Percentiles rank a stretch among this genome's conserved stretches.
Conservation (phyloP, 2,888 invertebrate species). For the Lepeophtheirus nordmannii region DNA sequence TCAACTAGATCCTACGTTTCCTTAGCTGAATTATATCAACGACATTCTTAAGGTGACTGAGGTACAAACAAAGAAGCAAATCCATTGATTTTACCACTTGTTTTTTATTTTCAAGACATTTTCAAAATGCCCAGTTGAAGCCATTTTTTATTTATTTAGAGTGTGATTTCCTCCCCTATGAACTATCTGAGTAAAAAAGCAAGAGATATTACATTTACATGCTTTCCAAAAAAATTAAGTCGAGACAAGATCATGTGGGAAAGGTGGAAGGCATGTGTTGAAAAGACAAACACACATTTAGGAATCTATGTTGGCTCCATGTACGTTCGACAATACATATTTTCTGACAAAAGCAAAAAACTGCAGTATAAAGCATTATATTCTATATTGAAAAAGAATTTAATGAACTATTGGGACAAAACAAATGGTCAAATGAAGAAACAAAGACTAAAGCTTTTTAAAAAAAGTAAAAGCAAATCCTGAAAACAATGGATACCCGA, state of each 20-base stretch:
- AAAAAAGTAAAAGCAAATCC: background rate
- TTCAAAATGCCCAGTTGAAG: background rate
- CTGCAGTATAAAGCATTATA: background rate
- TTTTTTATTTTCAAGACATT: too few relatives aligned
- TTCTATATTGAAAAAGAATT: background rate
- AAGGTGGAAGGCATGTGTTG: background rate
- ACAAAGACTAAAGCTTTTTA: background rate
- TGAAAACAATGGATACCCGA: background rate
- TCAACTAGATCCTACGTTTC: background rate
- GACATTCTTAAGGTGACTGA: background rate
- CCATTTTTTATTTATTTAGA: background rate
- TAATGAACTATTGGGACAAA: background rate
- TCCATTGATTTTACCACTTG: background rate
- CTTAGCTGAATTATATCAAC: background rate
- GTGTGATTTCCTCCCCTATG: background rate
- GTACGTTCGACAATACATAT: background rate
- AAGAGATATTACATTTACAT: background rate
- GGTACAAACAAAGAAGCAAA: background rate
- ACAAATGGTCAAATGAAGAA: background rate
- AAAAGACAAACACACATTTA: background rate
- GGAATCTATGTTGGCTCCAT: background rate
- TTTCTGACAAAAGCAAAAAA: background rate
- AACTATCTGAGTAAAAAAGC: background rate
- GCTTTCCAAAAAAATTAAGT: background rate
- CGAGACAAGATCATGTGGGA: background rate